These are phyloP conservation scores for Rhagoletis zephyria DNA, from an alignment of 1,140 invertebrate species.

Conservation along the genomic window DNA sequence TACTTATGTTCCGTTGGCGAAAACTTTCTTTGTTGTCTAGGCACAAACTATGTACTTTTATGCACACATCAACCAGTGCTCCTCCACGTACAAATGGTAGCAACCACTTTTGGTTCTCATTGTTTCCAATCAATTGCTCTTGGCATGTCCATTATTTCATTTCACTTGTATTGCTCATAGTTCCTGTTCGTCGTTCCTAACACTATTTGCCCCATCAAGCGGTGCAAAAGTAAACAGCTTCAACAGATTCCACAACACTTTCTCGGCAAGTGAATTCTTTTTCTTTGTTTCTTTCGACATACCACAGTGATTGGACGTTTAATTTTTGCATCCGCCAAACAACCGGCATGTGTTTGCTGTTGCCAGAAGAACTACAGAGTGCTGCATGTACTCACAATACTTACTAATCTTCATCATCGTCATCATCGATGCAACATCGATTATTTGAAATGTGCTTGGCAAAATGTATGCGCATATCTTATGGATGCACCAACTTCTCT, in stretches of 20 bases:
- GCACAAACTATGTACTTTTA: not conserved
- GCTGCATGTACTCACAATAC: not conserved
- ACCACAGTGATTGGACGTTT: conserved; percentile 25
- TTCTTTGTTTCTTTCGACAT: not conserved
- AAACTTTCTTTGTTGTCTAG: no score
- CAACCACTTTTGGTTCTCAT: not conserved
- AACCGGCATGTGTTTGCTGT: conserved; percentile 8
- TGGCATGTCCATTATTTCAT: not conserved
- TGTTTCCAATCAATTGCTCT: no score
- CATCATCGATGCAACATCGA: conserved; percentile 41
- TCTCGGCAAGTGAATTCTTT: not conserved
- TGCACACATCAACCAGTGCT: not conserved
- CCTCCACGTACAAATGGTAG: not conserved
- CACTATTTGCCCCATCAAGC: conserved; percentile 1
- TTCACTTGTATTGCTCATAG: not conserved
- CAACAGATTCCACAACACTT: conserved; percentile 35
- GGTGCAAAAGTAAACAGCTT: conserved; percentile 27
- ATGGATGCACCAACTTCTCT: conserved; percentile 25
- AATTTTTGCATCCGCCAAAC: conserved; percentile 43
- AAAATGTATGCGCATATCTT: conserved; percentile 48
- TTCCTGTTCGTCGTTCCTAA: not conserved
- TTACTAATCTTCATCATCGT: conserved; percentile 9
- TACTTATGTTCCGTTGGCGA: no score
- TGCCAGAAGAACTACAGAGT: not conserved
- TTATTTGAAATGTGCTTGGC: conserved; percentile 46